phyloP scores from a whole-genome alignment of 1,140 invertebrate genomes.

The Drosophila sp. region DNA sequence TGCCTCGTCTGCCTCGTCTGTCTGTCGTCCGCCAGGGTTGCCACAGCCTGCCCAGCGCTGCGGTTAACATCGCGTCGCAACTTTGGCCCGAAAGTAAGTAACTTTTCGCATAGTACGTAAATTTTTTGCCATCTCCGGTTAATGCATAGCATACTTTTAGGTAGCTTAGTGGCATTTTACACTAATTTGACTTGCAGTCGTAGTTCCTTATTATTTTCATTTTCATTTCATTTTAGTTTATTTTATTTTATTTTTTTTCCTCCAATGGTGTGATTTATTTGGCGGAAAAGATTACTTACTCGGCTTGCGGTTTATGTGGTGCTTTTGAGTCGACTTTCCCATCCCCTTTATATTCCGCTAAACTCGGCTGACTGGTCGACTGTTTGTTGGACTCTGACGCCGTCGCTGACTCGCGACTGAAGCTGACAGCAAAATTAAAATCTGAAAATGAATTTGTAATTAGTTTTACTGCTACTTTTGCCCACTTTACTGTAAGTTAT shows the following conservation, averaged over 20 bases:
- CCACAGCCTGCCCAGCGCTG: conserved; percentile 38
- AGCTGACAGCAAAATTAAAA: conserved; percentile 78
- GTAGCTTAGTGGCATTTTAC: conserved; percentile 81
- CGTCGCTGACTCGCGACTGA: conserved; percentile 57
- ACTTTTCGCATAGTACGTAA: conserved; percentile 80
- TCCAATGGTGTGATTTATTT: conserved; percentile 84
- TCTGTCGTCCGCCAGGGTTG: neutral
- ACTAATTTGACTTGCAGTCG: conserved; percentile 74
- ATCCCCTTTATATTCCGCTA: conserved; percentile 3
- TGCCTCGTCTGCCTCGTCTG: conserved; percentile 15
- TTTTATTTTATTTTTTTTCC: conserved; percentile 15
- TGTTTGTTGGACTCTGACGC: conserved; percentile 39
- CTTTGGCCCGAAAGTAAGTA: conserved; percentile 73
- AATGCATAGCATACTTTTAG: conserved; percentile 80
- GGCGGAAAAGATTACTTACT: conserved; percentile 84
- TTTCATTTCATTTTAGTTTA: no score
- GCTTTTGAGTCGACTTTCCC: conserved; percentile 20
- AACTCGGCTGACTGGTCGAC: conserved; percentile 15
- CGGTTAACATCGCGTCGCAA: conserved; percentile 80
- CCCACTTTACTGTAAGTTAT: conserved; percentile 45
- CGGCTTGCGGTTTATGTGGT: conserved; percentile 56
- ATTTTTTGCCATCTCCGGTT: conserved; percentile 53
- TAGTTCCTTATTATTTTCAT: conserved; percentile 38
- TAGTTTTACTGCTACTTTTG: conserved; percentile 80
- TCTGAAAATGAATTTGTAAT: conserved; percentile 83